phyloP scores from a whole-genome alignment of 37 sponge, comb jelly and placozoan species.

The Theonella swinhoei region DNA sequence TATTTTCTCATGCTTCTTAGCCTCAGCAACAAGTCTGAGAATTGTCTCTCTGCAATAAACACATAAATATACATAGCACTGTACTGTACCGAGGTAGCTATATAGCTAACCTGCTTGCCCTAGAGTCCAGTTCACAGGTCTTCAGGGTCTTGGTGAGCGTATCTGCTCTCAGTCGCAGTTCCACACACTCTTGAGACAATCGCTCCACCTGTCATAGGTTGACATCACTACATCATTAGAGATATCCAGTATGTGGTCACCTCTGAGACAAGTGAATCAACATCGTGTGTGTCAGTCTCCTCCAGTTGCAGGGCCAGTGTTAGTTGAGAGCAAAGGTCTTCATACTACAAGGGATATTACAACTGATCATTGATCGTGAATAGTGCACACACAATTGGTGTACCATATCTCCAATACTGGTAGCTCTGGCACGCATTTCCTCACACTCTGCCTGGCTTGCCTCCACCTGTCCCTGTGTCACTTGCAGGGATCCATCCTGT shows the following conservation, averaged over 20 bases:
- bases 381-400: not conserved
- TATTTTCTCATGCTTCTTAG: conserved; percentile 46
- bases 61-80: not conserved
- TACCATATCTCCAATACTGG: conserved; percentile 32
- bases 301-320: conserved; percentile 21
- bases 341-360: conserved; percentile 47
- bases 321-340: conserved; percentile 51
- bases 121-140: conserved; percentile 57
- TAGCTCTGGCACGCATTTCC: conserved; percentile 7
- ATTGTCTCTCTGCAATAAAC: conserved; percentile 67
- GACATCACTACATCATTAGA: not conserved
- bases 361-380: too few relatives aligned
- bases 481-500: conserved; percentile 3
- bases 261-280: conserved; percentile 36
- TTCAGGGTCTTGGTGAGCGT: conserved; percentile 26
- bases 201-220: conserved; percentile 19
- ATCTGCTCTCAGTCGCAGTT: conserved; percentile 32
- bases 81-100: not conserved
- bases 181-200: conserved; percentile 18
- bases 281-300: conserved; percentile 26
- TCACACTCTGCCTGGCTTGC: conserved; percentile 32
- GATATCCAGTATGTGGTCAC: not conserved
- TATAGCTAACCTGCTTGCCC: conserved; percentile 74
- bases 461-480: conserved; percentile 7
- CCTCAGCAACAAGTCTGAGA: conserved; percentile 59